These are phyloP conservation scores for Hiodon alosoides DNA, from an alignment of 2,113 vertebrate genomes.

Conservation along the genomic window DNA sequence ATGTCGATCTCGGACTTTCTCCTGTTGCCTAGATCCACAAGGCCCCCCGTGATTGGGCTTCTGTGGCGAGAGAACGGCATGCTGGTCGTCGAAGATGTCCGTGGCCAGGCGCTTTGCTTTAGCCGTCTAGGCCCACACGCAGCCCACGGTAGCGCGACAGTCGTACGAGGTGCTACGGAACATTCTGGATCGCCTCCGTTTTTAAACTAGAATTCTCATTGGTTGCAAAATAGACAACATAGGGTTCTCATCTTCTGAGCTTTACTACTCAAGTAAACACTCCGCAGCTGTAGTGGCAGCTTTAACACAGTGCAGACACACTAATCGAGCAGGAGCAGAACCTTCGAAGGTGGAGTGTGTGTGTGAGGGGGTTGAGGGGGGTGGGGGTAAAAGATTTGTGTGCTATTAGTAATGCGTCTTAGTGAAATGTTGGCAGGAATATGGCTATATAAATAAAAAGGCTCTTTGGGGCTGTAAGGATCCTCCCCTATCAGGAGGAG, in stretches of 20 bases:
- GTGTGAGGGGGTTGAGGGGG: background rate
- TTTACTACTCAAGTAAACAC: background rate
- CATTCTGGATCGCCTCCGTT: too few species aligned
- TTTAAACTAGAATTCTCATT: too few species aligned
- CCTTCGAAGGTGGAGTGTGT: background rate
- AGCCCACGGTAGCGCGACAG: too few species aligned
- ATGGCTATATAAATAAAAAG: conserved; percentile 24
- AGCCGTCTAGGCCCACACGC: too few species aligned
- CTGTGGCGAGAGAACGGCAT: background rate
- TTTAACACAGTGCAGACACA: background rate
- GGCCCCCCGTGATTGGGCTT: background rate
- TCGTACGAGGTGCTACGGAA: too few species aligned
- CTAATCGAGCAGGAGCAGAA: background rate
- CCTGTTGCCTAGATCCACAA: background rate
- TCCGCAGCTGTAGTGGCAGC: background rate
- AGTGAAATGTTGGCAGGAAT: conserved; percentile 6
- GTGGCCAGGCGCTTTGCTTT: background rate
- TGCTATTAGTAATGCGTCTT: conserved; percentile 3
- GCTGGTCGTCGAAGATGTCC: background rate
- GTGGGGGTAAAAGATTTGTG: conserved; percentile 4
- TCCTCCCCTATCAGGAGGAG: conserved; percentile 11
- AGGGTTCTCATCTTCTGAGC: background rate
- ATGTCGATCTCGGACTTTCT: too few species aligned
- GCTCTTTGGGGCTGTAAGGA: conserved; percentile 10
- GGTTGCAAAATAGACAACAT: too few species aligned